phyloP scores from a whole-genome alignment of 1,140 invertebrate genomes.

The Atta cephalotes region DNA sequence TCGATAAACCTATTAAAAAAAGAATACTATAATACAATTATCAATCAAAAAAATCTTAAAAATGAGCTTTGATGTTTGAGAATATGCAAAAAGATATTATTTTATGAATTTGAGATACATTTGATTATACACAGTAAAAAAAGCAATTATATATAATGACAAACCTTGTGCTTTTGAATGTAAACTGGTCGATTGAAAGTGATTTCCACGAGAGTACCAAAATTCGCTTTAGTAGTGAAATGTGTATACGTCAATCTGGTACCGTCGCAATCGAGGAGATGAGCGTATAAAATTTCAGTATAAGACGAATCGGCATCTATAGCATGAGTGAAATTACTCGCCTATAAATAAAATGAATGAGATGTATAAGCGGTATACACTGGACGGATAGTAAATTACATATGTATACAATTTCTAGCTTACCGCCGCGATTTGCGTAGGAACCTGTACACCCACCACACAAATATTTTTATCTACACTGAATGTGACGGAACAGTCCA shows the following conservation, averaged over 20 bases:
- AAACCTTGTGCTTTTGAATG: slow-evolving; percentile 90
- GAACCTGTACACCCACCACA: slow-evolving; percentile 89
- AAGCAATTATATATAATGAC: slow-evolving; percentile 85
- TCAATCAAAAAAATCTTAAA: not conserved
- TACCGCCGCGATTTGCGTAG: slow-evolving; percentile 80
- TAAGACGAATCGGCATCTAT: slow-evolving; percentile 83
- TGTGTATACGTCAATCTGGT: slow-evolving; percentile 92
- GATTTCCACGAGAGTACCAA: slow-evolving; percentile 91
- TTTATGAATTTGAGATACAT: not conserved
- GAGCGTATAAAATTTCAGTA: slow-evolving; percentile 92
- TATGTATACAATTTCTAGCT: slow-evolving; percentile 44
- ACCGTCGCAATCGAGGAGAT: slow-evolving; percentile 91
- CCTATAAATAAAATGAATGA: slow-evolving; percentile 40
- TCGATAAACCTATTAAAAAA: slow-evolving; percentile 88
- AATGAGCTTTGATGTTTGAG: not conserved
- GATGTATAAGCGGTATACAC: not conserved
- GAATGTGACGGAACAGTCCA: slow-evolving; percentile 92
- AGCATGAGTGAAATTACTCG: slow-evolving; percentile 24
- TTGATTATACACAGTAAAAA: not conserved
- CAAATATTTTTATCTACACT: slow-evolving; percentile 93
- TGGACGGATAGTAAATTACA: not conserved
- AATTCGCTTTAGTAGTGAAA: slow-evolving; percentile 89
- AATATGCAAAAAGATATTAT: not conserved
- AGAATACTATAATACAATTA: slow-evolving; percentile 77
- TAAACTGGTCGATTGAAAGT: slow-evolving; percentile 92